Conservation (phyloP, 2,797 vertebrate genomes). For the Tokudaia tokunoshimensis region DNA sequence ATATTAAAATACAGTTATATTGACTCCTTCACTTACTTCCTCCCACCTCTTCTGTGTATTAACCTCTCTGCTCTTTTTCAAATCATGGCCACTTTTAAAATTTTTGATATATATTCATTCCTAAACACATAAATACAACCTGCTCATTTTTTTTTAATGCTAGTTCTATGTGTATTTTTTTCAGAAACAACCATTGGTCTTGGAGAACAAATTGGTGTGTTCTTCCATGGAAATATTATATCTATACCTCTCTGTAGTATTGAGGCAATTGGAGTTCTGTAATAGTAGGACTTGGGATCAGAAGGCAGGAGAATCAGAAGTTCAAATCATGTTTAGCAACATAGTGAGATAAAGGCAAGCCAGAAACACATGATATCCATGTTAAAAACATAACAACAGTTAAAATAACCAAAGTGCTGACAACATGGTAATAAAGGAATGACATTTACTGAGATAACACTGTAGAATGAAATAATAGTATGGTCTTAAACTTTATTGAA, state of each 20-base stretch:
- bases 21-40: background rate
- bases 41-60: background rate
- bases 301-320: background rate
- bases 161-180: background rate
- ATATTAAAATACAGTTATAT: background rate
- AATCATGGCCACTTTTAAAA: background rate
- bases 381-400: background rate
- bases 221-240: background rate
- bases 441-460: slow-evolving; percentile 54
- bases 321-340: background rate
- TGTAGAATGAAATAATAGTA: background rate
- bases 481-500: background rate
- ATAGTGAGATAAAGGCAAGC: background rate
- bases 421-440: background rate
- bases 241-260: background rate
- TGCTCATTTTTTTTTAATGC: background rate
- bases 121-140: background rate
- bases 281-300: background rate
- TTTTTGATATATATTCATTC: background rate
- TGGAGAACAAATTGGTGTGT: background rate
- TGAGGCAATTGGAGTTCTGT: background rate
- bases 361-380: background rate
- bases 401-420: background rate
- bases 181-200: background rate
- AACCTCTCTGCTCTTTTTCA: background rate